A percentile compares a stretch with the other conserved stretches of the same genome.
phyloP scores from a whole-genome alignment of 2,113 vertebrate species.

The Sylvia atricapilla region DNA sequence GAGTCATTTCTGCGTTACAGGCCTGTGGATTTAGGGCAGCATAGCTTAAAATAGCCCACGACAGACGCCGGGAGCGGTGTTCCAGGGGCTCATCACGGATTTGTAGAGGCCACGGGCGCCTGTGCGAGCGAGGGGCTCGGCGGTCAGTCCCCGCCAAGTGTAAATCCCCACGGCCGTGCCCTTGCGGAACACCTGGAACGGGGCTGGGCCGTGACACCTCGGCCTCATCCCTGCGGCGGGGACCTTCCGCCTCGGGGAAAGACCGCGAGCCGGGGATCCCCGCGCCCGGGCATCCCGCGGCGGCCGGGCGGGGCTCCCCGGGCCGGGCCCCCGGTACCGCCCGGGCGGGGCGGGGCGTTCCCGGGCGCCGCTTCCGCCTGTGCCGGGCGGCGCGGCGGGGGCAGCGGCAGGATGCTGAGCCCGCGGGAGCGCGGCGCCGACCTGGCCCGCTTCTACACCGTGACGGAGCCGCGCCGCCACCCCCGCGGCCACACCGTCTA shows the following conservation, averaged over 20 bases:
- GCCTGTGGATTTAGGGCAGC: neutral
- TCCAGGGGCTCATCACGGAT: neutral
- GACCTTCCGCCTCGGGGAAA: neutral
- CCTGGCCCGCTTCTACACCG: conserved; percentile 95
- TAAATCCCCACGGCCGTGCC: neutral
- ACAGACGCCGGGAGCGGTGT: neutral
- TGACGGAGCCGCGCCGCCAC: conserved; percentile 92
- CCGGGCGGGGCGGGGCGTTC: neutral
- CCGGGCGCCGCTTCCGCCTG: neutral
- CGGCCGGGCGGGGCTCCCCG: neutral
- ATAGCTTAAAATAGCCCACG: neutral
- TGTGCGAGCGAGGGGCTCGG: neutral
- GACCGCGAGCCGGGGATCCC: fast-evolving
- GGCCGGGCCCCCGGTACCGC: neutral
- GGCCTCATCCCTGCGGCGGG: neutral
- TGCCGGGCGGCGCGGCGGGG: conserved; percentile 39
- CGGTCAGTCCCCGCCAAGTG: neutral
- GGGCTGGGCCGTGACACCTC: neutral
- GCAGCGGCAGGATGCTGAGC: conserved; percentile 84
- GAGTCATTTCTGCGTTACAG: neutral
- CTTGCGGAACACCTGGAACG: neutral
- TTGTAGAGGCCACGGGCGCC: neutral
- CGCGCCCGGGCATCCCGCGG: neutral
- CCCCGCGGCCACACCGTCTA: conserved; percentile 91
- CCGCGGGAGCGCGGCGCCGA: conserved; percentile 83